Evolutionary conservation across 2,888 invertebrate genomes (phyloP).

Genomic region (Eurytoma californica): DNA sequence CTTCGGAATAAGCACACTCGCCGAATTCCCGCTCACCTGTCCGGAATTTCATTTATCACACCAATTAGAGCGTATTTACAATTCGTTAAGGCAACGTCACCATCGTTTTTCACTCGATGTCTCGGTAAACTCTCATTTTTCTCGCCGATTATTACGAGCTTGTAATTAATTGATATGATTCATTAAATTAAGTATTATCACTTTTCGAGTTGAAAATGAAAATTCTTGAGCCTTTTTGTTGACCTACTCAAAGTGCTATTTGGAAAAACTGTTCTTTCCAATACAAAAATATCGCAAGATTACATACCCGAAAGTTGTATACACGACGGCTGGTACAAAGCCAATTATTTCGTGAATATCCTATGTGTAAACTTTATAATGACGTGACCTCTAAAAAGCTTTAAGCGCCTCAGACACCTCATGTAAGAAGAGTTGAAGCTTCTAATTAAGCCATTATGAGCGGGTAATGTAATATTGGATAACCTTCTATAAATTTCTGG

Average conservation of each 20-base stretch:
- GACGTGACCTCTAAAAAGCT: background rate
- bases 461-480: background rate
- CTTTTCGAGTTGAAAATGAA: too few relatives aligned
- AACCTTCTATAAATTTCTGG: background rate
- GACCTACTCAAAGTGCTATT: too few relatives aligned
- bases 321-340: background rate
- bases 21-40: background rate
- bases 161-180: too few relatives aligned
- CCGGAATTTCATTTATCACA: conserved; percentile 15
- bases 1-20: too few relatives aligned
- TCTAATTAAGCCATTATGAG: conserved; percentile 8
- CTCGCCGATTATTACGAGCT: too few relatives aligned
- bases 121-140: background rate
- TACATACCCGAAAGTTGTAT: background rate
- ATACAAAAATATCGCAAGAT: too few relatives aligned
- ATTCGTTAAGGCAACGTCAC: background rate
- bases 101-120: background rate
- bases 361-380: background rate
- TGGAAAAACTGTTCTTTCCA: too few relatives aligned
- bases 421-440: conserved; percentile 8
- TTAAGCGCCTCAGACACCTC: background rate
- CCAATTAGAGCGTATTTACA: conserved; percentile 22
- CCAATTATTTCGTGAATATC: conserved; percentile 20
- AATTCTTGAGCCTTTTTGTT: too few relatives aligned
- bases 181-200: too few relatives aligned